Conservation (phyloP, 2,113 vertebrate genomes). For the Eurystomus gularis region DNA sequence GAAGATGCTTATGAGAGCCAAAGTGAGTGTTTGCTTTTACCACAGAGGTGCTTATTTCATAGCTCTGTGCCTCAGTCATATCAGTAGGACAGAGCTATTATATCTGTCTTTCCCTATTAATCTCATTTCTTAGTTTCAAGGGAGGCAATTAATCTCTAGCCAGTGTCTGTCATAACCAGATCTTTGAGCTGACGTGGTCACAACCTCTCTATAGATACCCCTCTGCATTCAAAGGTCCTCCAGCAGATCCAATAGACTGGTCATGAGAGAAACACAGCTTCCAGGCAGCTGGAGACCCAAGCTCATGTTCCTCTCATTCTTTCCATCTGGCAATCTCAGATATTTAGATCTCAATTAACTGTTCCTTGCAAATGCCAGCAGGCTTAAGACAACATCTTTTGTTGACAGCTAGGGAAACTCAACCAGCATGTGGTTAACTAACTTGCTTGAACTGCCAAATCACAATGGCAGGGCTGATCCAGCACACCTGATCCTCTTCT, state of each 20-base stretch:
- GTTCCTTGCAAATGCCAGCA: neutral
- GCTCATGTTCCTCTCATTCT: neutral
- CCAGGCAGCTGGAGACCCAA: neutral
- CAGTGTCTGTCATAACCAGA: neutral
- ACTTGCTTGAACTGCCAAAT: neutral
- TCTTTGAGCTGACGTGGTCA: neutral
- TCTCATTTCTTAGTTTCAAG: neutral
- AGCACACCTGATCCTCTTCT: neutral
- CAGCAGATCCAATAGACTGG: neutral
- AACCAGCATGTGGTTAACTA: neutral
- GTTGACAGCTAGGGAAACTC: neutral
- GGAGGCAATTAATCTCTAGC: neutral
- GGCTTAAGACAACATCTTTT: neutral
- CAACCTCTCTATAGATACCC: neutral
- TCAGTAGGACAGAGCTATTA: neutral
- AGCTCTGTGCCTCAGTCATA: neutral
- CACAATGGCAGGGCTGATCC: neutral
- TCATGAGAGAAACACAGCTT: neutral
- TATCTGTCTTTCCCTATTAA: neutral
- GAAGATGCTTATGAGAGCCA: neutral
- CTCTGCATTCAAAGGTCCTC: neutral
- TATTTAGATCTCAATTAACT: neutral
- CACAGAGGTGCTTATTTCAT: neutral
- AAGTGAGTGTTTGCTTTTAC: neutral
- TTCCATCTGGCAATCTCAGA: neutral